phyloP scores from a whole-genome alignment of 2,113 vertebrate species.

The Corydoras maculifer region DNA sequence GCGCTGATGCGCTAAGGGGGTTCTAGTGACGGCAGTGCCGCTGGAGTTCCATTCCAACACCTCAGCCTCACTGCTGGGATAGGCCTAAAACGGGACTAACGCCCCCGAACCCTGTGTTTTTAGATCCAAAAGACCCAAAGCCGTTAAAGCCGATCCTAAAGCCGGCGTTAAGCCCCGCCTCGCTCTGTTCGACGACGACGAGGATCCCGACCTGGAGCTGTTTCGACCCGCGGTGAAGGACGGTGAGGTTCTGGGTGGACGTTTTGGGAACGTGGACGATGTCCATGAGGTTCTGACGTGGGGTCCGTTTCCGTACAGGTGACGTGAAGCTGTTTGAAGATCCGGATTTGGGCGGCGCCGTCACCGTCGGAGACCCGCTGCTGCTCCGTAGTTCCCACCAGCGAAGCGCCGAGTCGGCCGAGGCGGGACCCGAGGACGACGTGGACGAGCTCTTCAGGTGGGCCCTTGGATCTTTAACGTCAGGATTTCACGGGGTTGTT shows the following conservation, averaged over 20 bases:
- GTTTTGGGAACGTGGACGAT: background rate
- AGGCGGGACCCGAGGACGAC: constrained; percentile 28
- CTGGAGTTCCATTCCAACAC: no score
- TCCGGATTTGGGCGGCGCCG: constrained; percentile 66
- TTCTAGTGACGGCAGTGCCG: no score
- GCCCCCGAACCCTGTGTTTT: no score
- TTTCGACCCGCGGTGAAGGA: constrained; percentile 51
- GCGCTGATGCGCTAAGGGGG: no score
- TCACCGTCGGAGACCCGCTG: constrained; percentile 65
- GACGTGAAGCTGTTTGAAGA: constrained; percentile 64
- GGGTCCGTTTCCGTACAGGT: constrained; percentile 24
- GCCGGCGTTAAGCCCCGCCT: constrained; percentile 41
- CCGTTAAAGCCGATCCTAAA: background rate
- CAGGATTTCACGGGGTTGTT: background rate
- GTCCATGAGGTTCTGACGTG: background rate
- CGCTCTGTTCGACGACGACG: constrained; percentile 68
- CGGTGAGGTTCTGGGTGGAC: background rate
- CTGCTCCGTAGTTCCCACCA: constrained; percentile 57
- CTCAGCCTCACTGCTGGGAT: no score
- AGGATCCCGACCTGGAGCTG: constrained; percentile 56
- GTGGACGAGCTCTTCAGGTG: constrained; percentile 48
- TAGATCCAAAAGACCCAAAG: constrained; percentile 63
- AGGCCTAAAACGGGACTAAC: no score
- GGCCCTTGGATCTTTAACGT: background rate
- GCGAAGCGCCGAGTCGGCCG: background rate